Evolutionary conservation across 2,888 invertebrate genomes (phyloP).

Genomic region (Pyrrhia umbra): DNA sequence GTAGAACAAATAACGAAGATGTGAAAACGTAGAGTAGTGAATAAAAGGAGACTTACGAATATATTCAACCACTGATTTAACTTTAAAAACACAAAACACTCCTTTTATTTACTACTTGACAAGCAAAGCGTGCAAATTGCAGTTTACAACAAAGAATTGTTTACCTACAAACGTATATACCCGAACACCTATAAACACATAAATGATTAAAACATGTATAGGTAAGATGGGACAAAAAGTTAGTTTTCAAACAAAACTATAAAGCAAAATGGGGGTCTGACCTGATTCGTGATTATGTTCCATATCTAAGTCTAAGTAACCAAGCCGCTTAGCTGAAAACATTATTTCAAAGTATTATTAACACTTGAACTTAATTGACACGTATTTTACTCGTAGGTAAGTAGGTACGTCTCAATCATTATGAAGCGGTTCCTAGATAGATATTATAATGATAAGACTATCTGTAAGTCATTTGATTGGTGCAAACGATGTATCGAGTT

Average conservation of each 20-base stretch:
- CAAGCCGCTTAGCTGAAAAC: constrained; percentile 68
- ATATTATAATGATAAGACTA: constrained; percentile 35
- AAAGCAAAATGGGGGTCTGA: constrained; percentile 46
- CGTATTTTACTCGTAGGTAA: constrained; percentile 3
- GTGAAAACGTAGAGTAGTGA: constrained; percentile 29
- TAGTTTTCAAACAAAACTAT: constrained; percentile 22
- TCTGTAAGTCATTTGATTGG: constrained; percentile 10
- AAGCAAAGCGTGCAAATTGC: constrained; percentile 33
- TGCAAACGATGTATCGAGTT: background rate
- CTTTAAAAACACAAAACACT: background rate
- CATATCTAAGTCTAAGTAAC: constrained; percentile 73
- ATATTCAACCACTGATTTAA: background rate
- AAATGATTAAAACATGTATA: constrained; percentile 46
- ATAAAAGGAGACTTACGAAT: constrained; percentile 24
- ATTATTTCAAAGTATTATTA: constrained; percentile 31
- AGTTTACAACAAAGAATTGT: constrained; percentile 55
- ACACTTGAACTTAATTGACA: constrained; percentile 13
- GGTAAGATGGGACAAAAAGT: constrained; percentile 24
- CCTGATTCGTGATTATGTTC: constrained; percentile 67
- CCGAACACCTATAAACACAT: constrained; percentile 80
- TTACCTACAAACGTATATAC: constrained; percentile 85
- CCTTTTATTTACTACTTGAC: constrained; percentile 34
- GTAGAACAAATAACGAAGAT: constrained; percentile 12
- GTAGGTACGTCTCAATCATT: constrained; percentile 5
- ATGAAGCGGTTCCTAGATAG: constrained; percentile 23